Conservation (phyloP, 2,888 invertebrate species). For the Plagodis dolabraria region DNA sequence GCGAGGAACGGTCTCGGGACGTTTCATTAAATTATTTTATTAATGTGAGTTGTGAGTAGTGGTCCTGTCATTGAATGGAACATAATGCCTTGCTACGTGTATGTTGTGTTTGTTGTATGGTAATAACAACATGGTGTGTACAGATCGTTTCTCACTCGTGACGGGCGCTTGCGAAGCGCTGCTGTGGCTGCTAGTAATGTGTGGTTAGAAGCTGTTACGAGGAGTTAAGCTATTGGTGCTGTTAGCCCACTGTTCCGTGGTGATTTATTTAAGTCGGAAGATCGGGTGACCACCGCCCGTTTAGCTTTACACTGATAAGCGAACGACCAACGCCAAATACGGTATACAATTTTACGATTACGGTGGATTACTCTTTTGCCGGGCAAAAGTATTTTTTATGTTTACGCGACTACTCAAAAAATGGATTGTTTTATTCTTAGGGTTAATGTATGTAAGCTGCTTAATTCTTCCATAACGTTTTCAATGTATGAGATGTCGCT, state of each 20-base stretch:
- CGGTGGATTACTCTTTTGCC: no score
- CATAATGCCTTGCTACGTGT: constrained; percentile 1
- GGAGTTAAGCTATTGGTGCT: constrained; percentile 24
- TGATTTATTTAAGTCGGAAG: constrained; percentile 20
- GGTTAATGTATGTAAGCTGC: no score
- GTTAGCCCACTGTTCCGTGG: constrained; percentile 9
- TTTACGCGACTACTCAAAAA: no score
- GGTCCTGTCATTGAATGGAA: constrained; percentile 2
- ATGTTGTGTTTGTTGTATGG: neutral
- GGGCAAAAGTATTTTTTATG: no score
- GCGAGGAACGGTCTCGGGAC: constrained; percentile 22
- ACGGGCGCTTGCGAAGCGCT: constrained; percentile 21
- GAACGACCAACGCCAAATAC: no score
- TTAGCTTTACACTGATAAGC: neutral
- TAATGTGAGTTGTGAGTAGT: constrained; percentile 19
- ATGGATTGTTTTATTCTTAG: no score
- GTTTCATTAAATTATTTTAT: constrained; percentile 32
- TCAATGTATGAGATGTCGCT: no score
- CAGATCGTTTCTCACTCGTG: constrained; percentile 21
- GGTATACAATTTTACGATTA: no score
- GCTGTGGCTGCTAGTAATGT: constrained; percentile 24
- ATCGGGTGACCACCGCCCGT: constrained; percentile 12
- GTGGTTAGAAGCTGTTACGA: constrained; percentile 23
- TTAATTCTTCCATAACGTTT: no score
- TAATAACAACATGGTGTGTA: constrained; percentile 15